phyloP scores from a whole-genome alignment of 1,140 invertebrate species.

The Charaxes varanes region DNA sequence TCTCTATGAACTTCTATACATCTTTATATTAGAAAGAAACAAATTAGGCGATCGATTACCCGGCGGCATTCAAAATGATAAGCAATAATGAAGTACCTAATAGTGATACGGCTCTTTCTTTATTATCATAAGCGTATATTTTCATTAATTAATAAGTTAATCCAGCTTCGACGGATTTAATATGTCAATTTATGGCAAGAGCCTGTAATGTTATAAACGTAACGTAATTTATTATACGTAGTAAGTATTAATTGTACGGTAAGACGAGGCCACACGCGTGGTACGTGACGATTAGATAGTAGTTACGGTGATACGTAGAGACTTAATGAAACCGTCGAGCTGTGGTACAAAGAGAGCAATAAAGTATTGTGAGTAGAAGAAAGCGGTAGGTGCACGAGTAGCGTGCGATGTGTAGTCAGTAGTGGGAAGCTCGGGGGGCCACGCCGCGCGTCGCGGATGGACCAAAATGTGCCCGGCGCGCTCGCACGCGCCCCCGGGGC shows the following conservation, averaged over 20 bases:
- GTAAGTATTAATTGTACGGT: constrained; percentile 32
- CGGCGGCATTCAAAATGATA: constrained; percentile 47
- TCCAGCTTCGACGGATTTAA: constrained; percentile 41
- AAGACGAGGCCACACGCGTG: constrained; percentile 39
- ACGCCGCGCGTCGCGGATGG: constrained; percentile 35
- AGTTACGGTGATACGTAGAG: constrained; percentile 69
- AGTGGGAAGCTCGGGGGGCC: constrained; percentile 27
- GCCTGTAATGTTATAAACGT: constrained; percentile 46
- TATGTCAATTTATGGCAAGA: constrained; percentile 63
- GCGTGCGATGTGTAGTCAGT: constrained; percentile 40
- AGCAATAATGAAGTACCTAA: constrained; percentile 66
- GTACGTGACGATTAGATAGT: constrained; percentile 47
- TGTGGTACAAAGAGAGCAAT: constrained; percentile 71
- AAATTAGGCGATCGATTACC: constrained; percentile 36
- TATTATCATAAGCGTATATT: constrained; percentile 44
- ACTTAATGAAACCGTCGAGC: constrained; percentile 71
- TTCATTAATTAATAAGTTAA: constrained; percentile 45
- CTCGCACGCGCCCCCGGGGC: constrained; percentile 21
- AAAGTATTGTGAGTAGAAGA: constrained; percentile 51
- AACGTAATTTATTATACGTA: constrained; percentile 31
- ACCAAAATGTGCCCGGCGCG: constrained; percentile 51
- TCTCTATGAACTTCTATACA: constrained; percentile 69
- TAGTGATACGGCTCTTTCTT: constrained; percentile 54
- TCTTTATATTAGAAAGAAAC: constrained; percentile 46
- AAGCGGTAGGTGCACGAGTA: constrained; percentile 49